Conservation (phyloP, 2,888 invertebrate species). For the Caenorhabditis japonica region DNA sequence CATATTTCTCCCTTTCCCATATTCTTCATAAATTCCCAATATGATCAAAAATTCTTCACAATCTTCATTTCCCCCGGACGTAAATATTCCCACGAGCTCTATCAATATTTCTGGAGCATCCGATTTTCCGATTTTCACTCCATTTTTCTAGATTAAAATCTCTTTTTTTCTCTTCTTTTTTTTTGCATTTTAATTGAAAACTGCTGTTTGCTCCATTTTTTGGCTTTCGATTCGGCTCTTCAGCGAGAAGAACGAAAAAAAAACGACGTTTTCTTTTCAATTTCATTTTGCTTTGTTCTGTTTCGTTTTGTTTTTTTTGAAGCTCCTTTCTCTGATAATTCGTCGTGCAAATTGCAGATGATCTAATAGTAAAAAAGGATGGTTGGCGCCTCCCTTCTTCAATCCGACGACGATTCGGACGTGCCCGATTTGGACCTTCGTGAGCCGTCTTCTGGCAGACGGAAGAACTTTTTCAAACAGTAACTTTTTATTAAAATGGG, state of each 20-base stretch:
- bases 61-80: no score
- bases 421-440: constrained; percentile 50
- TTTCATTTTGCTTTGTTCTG: background rate
- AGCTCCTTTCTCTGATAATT: constrained; percentile 5
- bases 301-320: no score
- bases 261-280: constrained; percentile 2
- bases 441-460: constrained; percentile 11
- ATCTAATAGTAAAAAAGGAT: constrained; percentile 26
- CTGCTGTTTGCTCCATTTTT: constrained; percentile 15
- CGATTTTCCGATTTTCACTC: constrained; percentile 35
- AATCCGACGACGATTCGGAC: constrained; percentile 53
- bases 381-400: constrained; percentile 49
- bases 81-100: constrained; percentile 47
- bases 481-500: constrained; percentile 1
- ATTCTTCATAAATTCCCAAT: no score
- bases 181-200: constrained; percentile 41
- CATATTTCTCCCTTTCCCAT: no score
- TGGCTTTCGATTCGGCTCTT: no score
- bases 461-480: constrained; percentile 33
- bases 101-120: constrained; percentile 15
- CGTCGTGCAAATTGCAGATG: constrained; percentile 1
- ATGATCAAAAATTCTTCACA: no score
- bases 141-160: constrained; percentile 46
- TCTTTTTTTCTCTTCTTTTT: constrained; percentile 9
- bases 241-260: no score